These are phyloP conservation scores for Petroica traversi DNA, from an alignment of 2,113 vertebrate genomes.

Conservation along the genomic window DNA sequence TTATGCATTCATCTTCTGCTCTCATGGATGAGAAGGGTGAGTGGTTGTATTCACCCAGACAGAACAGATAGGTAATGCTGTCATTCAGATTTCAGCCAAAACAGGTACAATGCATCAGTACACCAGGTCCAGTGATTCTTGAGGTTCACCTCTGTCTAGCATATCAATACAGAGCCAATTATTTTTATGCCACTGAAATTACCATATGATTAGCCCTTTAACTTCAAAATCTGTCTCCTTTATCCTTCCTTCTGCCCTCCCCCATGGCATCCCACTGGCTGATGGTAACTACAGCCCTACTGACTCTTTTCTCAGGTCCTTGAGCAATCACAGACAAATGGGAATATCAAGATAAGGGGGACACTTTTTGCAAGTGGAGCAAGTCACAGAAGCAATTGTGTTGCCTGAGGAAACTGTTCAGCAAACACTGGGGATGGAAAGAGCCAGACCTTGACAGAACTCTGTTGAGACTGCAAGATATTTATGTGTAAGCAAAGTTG, in stretches of 20 bases:
- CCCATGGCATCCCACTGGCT: neutral
- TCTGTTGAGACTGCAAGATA: neutral
- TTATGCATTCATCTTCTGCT: neutral
- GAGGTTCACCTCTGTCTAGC: neutral
- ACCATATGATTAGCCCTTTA: neutral
- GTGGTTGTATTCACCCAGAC: accelerated
- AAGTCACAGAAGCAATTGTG: neutral
- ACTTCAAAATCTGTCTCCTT: neutral
- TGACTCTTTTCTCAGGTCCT: neutral
- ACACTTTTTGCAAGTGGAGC: neutral
- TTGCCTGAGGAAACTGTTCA: neutral
- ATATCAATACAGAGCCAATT: neutral
- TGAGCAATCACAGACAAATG: neutral
- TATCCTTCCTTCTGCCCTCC: neutral
- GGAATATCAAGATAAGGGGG: neutral
- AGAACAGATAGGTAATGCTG: neutral
- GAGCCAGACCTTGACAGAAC: neutral
- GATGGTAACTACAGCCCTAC: neutral
- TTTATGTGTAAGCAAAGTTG: neutral
- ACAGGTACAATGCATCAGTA: neutral
- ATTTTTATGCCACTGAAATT: neutral
- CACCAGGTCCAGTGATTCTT: neutral
- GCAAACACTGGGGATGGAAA: neutral
- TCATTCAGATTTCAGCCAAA: neutral
- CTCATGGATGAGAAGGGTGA: neutral